Base-by-base conservation (phyloP, 2,888 invertebrate genomes). In the Sphaerophoria rueppellii region DNA sequence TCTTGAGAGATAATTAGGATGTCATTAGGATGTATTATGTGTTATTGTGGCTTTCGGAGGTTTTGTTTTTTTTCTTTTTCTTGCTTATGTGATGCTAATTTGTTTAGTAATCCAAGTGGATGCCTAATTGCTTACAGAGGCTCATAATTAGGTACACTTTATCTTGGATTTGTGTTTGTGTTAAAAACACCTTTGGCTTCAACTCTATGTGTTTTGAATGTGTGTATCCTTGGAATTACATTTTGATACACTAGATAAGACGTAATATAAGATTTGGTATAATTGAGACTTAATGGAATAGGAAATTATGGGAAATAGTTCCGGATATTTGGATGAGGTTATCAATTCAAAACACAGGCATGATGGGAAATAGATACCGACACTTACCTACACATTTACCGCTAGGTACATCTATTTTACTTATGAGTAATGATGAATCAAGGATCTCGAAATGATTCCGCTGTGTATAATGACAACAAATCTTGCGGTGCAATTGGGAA, bases 1-100 rank as follows among this genome's bases (percentile, higher is more conserved):
- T 43, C 60, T 60, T 52, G 58, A 60, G 43, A 34, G 61, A 61
- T 77, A 78, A 78, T 78, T 78, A 78, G 72, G 65, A 67, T 67
- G 52, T 54, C 67, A 54, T 54, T 54, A 40, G 52, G 37, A 16
- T 50, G 7, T 35, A 32, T 67, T 40, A 40, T 67, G 54, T 67
- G 40, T 67, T 54, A 52, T 32, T 67, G 67, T 67, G 67, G 54
- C 54, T n/a, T 52, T 40, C 54, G 67, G 67, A 40, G 24, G 52
- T 65, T 50, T 71, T 24, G 50, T 43, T 50, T 12, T 0, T 54
- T 57, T 37, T 14, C 37, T n/a, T 60, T n/a, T 43, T 12, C 40
- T 48, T 52, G 32, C 72, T 32, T 72, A 24, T 40, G 40, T 9
- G 67, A 24, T 40, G 54, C 67, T 67, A 54, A 67, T 67, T 52